A percentile compares a stretch with the other conserved stretches of the same genome.
Conservation (phyloP, 2,797 vertebrate species). For the Halcyon leucocephala region DNA sequence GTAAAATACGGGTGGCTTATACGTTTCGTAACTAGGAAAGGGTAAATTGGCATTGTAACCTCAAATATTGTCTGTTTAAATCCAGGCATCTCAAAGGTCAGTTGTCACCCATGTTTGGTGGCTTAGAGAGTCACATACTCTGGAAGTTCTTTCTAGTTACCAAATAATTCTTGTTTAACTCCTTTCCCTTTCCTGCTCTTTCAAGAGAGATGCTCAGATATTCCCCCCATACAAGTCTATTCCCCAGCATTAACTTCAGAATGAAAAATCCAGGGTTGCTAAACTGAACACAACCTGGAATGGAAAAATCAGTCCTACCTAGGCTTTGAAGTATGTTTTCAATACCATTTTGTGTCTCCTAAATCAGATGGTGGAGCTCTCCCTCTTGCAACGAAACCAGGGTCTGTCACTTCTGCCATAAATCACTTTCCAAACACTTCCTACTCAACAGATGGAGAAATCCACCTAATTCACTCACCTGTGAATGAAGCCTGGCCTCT, state of each 20-base stretch:
- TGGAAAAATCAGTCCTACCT: background rate
- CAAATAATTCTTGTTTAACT: background rate
- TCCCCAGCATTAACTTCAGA: background rate
- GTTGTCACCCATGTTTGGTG: background rate
- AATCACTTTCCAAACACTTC: background rate
- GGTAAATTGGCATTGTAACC: background rate
- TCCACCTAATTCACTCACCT: background rate
- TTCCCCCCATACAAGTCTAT: background rate
- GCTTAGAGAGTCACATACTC: background rate
- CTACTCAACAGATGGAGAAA: background rate
- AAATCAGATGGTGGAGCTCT: background rate
- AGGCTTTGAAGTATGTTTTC: background rate
- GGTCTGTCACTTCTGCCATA: background rate
- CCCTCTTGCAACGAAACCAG: background rate
- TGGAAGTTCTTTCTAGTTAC: background rate
- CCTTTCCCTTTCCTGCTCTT: background rate
- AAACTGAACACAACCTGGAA: background rate
- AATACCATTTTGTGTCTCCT: background rate
- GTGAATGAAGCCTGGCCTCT: background rate
- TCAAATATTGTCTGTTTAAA: background rate
- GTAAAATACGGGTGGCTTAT: background rate
- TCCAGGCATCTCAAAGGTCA: background rate
- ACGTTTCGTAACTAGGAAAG: background rate
- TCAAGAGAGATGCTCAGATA: background rate
- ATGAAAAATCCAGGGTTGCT: background rate